phyloP scores from a whole-genome alignment of 2,113 vertebrate species.

The Cavia porcellus region DNA sequence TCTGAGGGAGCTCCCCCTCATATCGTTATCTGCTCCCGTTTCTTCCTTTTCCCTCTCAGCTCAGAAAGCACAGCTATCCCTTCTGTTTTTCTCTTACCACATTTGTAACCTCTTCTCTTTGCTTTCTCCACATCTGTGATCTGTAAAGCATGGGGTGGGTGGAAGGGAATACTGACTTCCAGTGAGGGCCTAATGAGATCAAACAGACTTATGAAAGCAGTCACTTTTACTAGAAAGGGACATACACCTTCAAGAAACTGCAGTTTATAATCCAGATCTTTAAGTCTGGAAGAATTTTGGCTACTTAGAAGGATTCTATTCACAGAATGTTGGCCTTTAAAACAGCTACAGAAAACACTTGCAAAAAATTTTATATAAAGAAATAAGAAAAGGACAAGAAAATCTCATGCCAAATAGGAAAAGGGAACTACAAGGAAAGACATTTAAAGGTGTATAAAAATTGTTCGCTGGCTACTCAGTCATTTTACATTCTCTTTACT shows the following conservation, averaged over 20 bases:
- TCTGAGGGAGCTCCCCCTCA: neutral
- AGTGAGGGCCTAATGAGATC: neutral
- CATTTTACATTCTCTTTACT: neutral
- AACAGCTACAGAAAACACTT: neutral
- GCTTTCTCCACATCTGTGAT: neutral
- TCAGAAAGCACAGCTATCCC: neutral
- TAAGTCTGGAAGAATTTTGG: slow-evolving; percentile 14
- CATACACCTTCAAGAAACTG: neutral
- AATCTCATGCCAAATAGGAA: neutral
- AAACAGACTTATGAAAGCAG: neutral
- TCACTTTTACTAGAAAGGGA: neutral
- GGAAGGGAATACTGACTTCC: neutral
- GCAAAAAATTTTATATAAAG: neutral
- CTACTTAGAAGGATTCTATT: neutral
- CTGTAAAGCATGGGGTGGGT: neutral
- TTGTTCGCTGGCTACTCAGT: neutral
- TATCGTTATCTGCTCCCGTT: neutral
- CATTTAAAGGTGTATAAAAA: neutral
- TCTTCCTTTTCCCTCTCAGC: neutral
- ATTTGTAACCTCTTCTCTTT: neutral
- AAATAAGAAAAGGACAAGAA: neutral
- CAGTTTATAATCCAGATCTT: neutral
- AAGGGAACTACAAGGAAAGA: neutral
- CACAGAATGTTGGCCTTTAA: neutral
- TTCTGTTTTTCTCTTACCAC: neutral